Conservation (phyloP, 2,113 vertebrate genomes). For the Mus spicilegus region DNA sequence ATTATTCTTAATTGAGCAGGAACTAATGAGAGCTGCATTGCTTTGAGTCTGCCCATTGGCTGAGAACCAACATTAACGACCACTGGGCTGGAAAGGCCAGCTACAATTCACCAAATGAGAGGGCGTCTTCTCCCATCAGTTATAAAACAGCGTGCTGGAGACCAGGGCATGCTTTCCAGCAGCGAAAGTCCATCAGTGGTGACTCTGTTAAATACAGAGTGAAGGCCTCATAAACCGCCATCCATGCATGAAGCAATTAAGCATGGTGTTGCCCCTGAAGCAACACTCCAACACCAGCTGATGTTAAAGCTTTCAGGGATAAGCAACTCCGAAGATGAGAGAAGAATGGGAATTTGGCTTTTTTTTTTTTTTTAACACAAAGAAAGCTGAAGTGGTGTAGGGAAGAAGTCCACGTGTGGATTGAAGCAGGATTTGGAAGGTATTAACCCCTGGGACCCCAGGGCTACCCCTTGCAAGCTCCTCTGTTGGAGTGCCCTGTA, state of each 20-base stretch:
- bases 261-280: background rate
- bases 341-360: background rate
- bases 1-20: conserved; percentile 67
- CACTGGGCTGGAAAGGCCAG: conserved; percentile 57
- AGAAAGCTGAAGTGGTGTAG: background rate
- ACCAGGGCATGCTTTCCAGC: background rate
- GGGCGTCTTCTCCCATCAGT: background rate
- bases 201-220: background rate
- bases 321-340: background rate
- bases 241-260: background rate
- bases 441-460: background rate
- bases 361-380: background rate
- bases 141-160: background rate
- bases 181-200: background rate
- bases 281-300: background rate
- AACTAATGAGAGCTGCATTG: conserved; percentile 63
- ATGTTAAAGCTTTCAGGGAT: background rate
- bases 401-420: background rate
- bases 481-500: background rate
- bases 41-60: conserved; percentile 49
- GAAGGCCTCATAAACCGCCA: background rate
- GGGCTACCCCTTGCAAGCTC: too few relatives aligned
- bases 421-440: background rate
- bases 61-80: conserved; percentile 71
- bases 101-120: conserved; percentile 32